Base-by-base conservation (phyloP, 2,888 invertebrate genomes). In the Idaea aversata region DNA sequence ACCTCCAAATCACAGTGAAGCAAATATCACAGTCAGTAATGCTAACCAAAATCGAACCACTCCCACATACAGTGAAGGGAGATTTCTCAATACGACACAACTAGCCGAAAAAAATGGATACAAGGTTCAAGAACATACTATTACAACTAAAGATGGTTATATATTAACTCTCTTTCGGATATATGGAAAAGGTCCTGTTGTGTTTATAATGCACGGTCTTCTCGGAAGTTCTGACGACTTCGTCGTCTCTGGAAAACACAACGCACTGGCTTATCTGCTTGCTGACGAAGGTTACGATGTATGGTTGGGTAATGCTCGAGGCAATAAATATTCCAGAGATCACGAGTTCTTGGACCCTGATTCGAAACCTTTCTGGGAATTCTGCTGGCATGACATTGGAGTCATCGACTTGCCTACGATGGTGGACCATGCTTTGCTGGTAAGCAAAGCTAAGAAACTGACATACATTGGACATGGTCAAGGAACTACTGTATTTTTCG, bases 281-380 rank as follows among this genome's bases (percentile, higher is more conserved):
- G 88, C 94, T 0, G 93, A 94, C 70, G 79, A 82, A 25, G 95
- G 95, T 7, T 95, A 94, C 72, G 95, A 95, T 75, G 94, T 95
- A 3, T 97, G 97, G 97, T 73, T 97, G 70, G 96, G 96, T 3
- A 97, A 97, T 84, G 93, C 94, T 34, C 89, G 97, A 67, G 97
- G 97, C 13, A 97, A 96, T 80, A 93, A 92, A 0, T 94, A 94
- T 76, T 91, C 93, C 3, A 83, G 87, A 61, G 59, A 63, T 25
- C 95, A 95, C 73, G 73, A 76, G 0, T 81, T 78, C 0, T 69
- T 83, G 81, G 68, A 81, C 47, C 76, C 87, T 3, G 70, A 66
- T n/a, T 59, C 0, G 82, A 90, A 25, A 58, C 61, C 16, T 57
- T 95, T 92, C 75, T 95, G 95, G 95, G 77, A 93, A 34, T 95